Percentiles rank a stretch among this genome's conserved stretches.
These are phyloP conservation scores for Oxytorus armatus DNA, from an alignment of 2,888 invertebrate species.

Conservation along the genomic window DNA sequence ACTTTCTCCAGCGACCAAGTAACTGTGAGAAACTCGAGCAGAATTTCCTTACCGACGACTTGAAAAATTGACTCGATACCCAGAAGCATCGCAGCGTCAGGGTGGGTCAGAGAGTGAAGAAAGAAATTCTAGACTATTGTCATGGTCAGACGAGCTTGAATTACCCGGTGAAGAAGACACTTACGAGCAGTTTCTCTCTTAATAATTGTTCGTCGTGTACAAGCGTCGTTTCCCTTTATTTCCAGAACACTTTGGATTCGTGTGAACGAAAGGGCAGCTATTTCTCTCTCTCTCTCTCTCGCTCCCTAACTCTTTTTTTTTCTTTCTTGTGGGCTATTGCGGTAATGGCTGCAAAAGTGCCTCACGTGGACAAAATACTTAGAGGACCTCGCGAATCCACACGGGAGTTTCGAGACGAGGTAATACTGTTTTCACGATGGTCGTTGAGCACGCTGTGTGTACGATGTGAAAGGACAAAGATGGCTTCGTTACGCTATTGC, in stretches of 20 bases:
- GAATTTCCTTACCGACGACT: constrained; percentile 40
- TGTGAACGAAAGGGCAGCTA: constrained; percentile 19
- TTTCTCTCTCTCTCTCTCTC: constrained; percentile 16
- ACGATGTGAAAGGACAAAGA: constrained; percentile 21
- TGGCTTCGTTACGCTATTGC: constrained; percentile 43
- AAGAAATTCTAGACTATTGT: constrained; percentile 20
- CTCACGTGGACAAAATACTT: constrained; percentile 61
- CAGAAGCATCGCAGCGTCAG: background rate
- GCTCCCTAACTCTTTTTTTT: constrained; percentile 16
- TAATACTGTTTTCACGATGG: constrained; percentile 57
- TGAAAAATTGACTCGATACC: constrained; percentile 48
- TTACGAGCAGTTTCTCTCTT: constrained; percentile 49
- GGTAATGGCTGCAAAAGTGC: constrained; percentile 61
- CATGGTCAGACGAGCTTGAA: constrained; percentile 25
- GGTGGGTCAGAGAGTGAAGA: constrained; percentile 11
- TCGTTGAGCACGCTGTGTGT: constrained; percentile 46
- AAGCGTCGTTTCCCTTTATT: constrained; percentile 61
- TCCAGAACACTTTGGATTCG: constrained; percentile 48
- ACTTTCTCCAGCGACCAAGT: constrained; percentile 16
- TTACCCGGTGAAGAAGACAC: constrained; percentile 49
- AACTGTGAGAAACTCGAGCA: constrained; percentile 34
- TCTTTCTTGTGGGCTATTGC: constrained; percentile 32
- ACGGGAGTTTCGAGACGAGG: constrained; percentile 46
- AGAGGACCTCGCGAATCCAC: constrained; percentile 20
- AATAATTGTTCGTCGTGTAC: constrained; percentile 65